Base-by-base conservation (phyloP, 2,888 invertebrate genomes). In the Acleris cristana region DNA sequence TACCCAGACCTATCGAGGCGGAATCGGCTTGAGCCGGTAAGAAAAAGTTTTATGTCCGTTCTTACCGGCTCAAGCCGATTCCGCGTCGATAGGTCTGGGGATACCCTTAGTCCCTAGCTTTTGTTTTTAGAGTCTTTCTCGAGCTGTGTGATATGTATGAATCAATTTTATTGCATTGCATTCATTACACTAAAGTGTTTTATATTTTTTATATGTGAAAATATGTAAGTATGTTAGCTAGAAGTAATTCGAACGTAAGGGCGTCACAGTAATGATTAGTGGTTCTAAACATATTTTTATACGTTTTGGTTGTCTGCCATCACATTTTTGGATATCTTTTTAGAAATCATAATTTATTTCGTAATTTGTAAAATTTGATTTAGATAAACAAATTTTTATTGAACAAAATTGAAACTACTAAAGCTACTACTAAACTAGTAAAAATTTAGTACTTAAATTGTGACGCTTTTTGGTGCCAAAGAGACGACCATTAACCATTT, bases 161-260 rank as follows among this genome's bases (percentile, higher is more conserved):
- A 45, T 58, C 51, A 52, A 62, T 40, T 40, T 14, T 14, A 40
- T 54, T 58, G 40, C 51, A 67, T 53, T 58, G 40, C 67, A 67
- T 62, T 62, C 21, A 53, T 56, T 57, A 66, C 18, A 55, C 44
- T 53, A 58, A 52, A 67, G 52, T 23, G 51, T 58, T 63, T 67
- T 67, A 67, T 62, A 62, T 58, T 63, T 67, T 64, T 67, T 62
- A 58, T 67, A 67, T 67, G 48, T 67, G 51, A 62, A 60, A 66
- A 58, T 62, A 60, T 61, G 40, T 67, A 63, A 19, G 52, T 66
- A 56, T 56, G 54, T 59, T 54, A 65, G 65, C 58, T 59, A 66
- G 61, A 40, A 40, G 40, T 40, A 52, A 10, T 64, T 51, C 10
- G 19, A 21, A 52, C 51, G 18, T 51, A 14, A 64, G 44, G 44